Evolutionary conservation across 2,888 invertebrate species (phyloP), one percentile per base, ranked within the genome.

Genomic region (Spilarctia lutea): DNA sequence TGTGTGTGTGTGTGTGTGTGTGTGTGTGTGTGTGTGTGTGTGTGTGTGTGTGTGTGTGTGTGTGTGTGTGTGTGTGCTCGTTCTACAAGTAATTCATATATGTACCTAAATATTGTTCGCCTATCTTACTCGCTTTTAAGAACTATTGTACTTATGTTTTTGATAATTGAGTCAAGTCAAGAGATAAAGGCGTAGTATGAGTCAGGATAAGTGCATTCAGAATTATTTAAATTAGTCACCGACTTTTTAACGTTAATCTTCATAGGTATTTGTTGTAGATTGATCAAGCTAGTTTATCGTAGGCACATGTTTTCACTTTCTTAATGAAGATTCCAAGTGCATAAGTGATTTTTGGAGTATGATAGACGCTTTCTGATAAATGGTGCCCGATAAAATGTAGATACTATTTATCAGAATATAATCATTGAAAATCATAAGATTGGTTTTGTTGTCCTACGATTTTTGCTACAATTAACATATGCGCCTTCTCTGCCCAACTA

Each of bases 291-390:
- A 3, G 52, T n/a, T 11, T 56, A 56, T 24, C 52, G n/a, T 56
- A n/a, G n/a, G n/a, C n/a, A 3, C 2, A 56, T 56, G 24, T 24
- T 52, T 52, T 8, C 52, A 52, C 7, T 16, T 52, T 52, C 52
- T 56, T n/a, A 56, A 56, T n/a, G n/a, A n/a, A 56, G 52, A 56
- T 56, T 56, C n/a, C 24, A 56, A 56, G n/a, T n/a, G n/a, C 52
- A 56, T 56, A n/a, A 10, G 52, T 56, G n/a, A 56, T 56, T 56
- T 52, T 24, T 8, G 20, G 20, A 20, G n/a, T 11, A 3, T n/a
- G 52, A 56, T n/a, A 56, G 11, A 11, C 0, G 10, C 11, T n/a
- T n/a, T 3, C n/a, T 56, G 52, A 56, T 56, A 56, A 56, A 56
- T 56, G 24, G 11, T n/a, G 8, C 60, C 27, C 1, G 16, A 60